phyloP scores from a whole-genome alignment of 1,140 invertebrate species.

The Orchesella cincta region DNA sequence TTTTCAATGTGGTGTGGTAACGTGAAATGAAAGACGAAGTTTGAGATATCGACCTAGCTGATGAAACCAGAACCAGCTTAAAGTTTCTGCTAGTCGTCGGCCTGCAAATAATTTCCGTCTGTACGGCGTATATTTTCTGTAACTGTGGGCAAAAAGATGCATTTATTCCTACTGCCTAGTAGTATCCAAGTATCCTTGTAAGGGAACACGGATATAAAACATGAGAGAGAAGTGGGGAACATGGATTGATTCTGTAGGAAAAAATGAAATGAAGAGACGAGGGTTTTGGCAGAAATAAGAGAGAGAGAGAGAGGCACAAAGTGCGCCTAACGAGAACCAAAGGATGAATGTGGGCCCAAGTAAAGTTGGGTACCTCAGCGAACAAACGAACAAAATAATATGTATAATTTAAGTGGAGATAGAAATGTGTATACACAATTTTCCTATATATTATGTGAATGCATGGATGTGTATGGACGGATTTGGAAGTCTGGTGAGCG shows the following conservation, averaged over 20 bases:
- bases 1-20: neutral
- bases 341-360: neutral
- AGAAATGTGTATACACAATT: neutral
- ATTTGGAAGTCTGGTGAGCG: too few species aligned
- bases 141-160: too few species aligned
- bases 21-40: constrained; percentile 8
- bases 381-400: neutral
- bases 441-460: too few species aligned
- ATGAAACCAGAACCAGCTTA: neutral
- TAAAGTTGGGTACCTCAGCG: neutral
- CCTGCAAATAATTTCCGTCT: neutral
- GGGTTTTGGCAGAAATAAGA: neutral
- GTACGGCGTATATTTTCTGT: too few species aligned
- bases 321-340: neutral
- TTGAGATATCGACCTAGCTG: constrained; percentile 10
- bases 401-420: neutral
- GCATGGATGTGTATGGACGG: too few species aligned
- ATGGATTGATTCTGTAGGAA: too few species aligned
- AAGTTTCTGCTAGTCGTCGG: neutral
- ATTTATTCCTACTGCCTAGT: too few species aligned
- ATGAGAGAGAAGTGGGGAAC: too few species aligned
- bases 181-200: too few species aligned
- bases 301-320: neutral
- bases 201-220: too few species aligned
- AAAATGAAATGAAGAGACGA: neutral